Evolutionary conservation across 2,113 vertebrate genomes (phyloP).

Genomic region (Blennius ocellaris): DNA sequence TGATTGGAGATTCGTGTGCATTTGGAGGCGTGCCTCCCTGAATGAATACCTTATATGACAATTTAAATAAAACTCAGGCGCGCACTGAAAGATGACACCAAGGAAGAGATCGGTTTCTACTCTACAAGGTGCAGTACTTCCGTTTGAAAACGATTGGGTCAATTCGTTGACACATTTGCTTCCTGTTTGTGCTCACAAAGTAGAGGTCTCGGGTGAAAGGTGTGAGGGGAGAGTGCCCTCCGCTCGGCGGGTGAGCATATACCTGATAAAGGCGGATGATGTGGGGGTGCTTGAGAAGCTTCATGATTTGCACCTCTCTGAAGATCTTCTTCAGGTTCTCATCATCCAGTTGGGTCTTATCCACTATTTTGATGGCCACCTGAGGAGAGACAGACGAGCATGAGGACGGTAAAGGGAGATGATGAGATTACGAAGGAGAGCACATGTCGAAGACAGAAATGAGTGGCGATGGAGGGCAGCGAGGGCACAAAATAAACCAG

Average conservation of each 20-base stretch:
- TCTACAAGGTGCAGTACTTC: too few species aligned
- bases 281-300: conserved; percentile 98
- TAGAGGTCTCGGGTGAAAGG: conserved; percentile 20
- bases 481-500: not conserved
- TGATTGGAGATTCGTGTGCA: too few species aligned
- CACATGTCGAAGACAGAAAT: not conserved
- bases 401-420: not conserved
- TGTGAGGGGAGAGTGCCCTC: conserved; percentile 19
- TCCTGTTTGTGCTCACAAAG: too few species aligned
- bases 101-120: too few species aligned
- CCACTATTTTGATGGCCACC: conserved; percentile 99
- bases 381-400: conserved; percentile 66
- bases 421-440: not conserved
- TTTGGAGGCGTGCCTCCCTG: too few species aligned
- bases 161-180: too few species aligned
- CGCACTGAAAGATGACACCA: too few species aligned
- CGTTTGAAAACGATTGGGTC: too few species aligned
- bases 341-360: conserved; percentile 97
- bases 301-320: conserved; percentile 99
- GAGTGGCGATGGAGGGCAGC: not conserved
- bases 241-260: conserved; percentile 43
- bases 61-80: too few species aligned
- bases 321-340: conserved; percentile 99
- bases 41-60: too few species aligned
- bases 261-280: conserved; percentile 99